Conservation (phyloP, 35 echinoderm and acorn worm species). For the Lytechinus pictus region DNA sequence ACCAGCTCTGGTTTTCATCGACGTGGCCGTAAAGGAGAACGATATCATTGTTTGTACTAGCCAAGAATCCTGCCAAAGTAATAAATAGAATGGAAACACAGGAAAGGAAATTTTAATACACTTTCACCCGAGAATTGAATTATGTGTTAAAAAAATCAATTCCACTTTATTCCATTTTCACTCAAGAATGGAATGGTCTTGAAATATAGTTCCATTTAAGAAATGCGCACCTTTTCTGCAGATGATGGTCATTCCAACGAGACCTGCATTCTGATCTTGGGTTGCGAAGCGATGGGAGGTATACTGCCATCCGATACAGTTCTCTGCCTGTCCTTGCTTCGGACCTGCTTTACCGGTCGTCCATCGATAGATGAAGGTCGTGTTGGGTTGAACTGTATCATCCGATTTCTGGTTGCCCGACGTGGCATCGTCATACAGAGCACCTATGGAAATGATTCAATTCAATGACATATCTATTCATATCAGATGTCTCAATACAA, state of each 20-base stretch:
- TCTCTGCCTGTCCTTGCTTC: not conserved
- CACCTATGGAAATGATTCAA: not conserved
- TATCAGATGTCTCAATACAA: too few species aligned
- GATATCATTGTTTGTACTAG: conserved; percentile 73
- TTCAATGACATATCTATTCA: not conserved
- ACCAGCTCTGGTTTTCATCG: conserved; percentile 96
- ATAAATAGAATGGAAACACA: not conserved
- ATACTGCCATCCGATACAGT: conserved; percentile 24
- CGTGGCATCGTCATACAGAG: conserved; percentile 10
- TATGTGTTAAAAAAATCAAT: too few species aligned
- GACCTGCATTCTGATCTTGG: not conserved
- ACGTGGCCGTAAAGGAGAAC: conserved; percentile 71
- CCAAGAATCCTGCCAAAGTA: not conserved
- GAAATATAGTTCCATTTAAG: not conserved
- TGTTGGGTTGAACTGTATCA: not conserved
- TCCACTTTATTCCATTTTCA: too few species aligned
- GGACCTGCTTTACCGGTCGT: not conserved
- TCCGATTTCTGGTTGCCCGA: conserved; percentile 35
- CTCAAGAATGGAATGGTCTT: too few species aligned
- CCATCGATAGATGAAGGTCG: conserved; percentile 39
- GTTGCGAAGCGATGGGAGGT: not conserved
- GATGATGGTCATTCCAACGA: conserved; percentile 20
- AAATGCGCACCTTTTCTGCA: not conserved
- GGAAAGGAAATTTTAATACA: too few species aligned
- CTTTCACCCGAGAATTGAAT: too few species aligned